Conservation (phyloP, 1,140 invertebrate genomes). For the Laupala kohalensis region DNA sequence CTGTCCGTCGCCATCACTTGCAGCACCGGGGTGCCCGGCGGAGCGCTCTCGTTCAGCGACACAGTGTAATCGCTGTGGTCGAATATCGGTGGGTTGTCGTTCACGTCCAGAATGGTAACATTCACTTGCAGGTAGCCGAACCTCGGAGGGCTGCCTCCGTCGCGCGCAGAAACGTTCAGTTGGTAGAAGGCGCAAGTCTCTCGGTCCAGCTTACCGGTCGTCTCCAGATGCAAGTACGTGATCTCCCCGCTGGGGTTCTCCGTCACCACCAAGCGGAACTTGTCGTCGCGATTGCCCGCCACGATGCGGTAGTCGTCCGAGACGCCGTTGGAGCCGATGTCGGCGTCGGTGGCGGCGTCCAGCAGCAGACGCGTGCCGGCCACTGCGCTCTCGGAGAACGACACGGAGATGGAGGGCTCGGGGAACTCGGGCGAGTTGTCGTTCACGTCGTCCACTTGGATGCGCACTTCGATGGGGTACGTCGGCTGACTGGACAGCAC, state of each 20-base stretch:
- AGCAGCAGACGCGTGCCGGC: constrained; percentile 70
- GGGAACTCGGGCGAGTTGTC: constrained; percentile 84
- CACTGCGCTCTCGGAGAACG: constrained; percentile 82
- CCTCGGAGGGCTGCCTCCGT: constrained; percentile 66
- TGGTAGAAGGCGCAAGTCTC: constrained; percentile 71
- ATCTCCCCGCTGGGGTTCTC: constrained; percentile 77
- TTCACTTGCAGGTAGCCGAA: constrained; percentile 80
- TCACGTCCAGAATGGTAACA: constrained; percentile 81
- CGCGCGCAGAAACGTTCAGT: constrained; percentile 78
- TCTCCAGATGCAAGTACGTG: constrained; percentile 80
- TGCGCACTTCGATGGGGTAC: constrained; percentile 82
- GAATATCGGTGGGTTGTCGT: constrained; percentile 89
- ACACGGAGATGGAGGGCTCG: constrained; percentile 68
- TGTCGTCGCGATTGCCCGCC: constrained; percentile 71
- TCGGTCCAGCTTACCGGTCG: constrained; percentile 75
- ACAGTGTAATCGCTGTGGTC: constrained; percentile 87
- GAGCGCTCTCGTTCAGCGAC: constrained; percentile 79
- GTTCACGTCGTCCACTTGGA: constrained; percentile 74
- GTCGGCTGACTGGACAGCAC: constrained; percentile 83
- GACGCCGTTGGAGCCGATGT: constrained; percentile 74
- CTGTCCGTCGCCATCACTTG: constrained; percentile 84
- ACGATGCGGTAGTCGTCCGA: constrained; percentile 78
- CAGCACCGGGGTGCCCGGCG: constrained; percentile 70
- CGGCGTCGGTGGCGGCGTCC: constrained; percentile 75
- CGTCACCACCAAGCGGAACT: constrained; percentile 74